Percentiles rank a stretch among this genome's conserved stretches.
These are phyloP conservation scores for Sarcophaga bullata DNA, from an alignment of 1,140 invertebrate species.

Conservation along the genomic window DNA sequence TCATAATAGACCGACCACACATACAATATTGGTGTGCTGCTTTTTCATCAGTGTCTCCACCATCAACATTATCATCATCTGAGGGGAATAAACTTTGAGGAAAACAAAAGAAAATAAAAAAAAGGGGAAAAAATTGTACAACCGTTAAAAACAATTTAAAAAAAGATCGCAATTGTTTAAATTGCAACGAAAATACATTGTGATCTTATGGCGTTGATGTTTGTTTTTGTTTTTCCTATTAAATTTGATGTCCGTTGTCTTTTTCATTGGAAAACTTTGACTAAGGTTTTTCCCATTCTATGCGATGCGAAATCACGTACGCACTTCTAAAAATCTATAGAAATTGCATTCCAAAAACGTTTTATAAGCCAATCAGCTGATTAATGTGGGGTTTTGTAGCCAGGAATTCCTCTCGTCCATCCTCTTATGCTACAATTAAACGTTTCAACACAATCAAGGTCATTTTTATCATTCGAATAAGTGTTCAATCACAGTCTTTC, in stretches of 20 bases:
- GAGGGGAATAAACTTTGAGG: not conserved
- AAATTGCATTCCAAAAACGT: too few relatives aligned
- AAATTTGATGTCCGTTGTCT: too few relatives aligned
- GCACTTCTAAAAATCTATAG: too few relatives aligned
- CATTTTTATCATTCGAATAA: constrained; percentile 3
- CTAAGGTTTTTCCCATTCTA: too few relatives aligned
- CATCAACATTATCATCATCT: too few relatives aligned
- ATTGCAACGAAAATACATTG: not conserved
- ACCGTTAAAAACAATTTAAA: not conserved
- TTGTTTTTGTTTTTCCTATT: too few relatives aligned
- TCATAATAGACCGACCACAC: not conserved
- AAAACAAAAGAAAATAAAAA: too few relatives aligned
- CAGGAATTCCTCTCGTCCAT: not conserved
- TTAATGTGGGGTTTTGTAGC: too few relatives aligned
- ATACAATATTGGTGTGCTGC: not conserved
- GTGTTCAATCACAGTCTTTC: not conserved
- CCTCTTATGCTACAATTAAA: not conserved
- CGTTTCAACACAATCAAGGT: not conserved
- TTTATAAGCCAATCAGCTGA: too few relatives aligned
- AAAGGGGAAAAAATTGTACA: not conserved
- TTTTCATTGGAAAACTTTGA: too few relatives aligned
- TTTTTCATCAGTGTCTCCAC: not conserved
- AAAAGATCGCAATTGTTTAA: constrained; percentile 4
- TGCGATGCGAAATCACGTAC: too few relatives aligned
- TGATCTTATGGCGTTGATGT: not conserved